A percentile compares a stretch with the other conserved stretches of the same genome.
These are phyloP conservation scores for Lytechinus pictus DNA, from an alignment of 35 echinoderm and acorn worm species.

Conservation along the genomic window DNA sequence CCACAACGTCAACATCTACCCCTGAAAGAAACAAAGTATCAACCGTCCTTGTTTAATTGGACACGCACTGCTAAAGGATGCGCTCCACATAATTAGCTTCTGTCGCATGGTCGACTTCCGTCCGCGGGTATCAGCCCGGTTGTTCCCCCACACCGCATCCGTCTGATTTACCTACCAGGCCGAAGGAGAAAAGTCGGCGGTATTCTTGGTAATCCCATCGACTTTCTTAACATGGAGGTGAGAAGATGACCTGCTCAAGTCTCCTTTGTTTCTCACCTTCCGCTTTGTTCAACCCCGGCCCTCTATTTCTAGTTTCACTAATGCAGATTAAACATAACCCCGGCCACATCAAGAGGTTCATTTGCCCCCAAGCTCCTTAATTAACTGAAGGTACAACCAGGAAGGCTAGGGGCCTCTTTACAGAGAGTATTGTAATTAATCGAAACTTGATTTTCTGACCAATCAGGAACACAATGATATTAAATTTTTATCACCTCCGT, in stretches of 20 bases:
- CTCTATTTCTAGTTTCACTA: neutral
- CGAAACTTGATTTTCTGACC: too few relatives aligned
- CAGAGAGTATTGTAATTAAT: too few relatives aligned
- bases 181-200: neutral
- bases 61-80: neutral
- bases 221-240: neutral
- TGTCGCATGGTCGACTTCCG: neutral
- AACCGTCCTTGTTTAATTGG: neutral
- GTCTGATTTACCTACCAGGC: neutral
- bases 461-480: too few relatives aligned
- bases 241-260: neutral
- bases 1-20: too few relatives aligned
- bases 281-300: neutral
- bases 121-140: too few relatives aligned
- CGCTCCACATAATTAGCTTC: neutral
- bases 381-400: too few relatives aligned
- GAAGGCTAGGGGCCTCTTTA: too few relatives aligned
- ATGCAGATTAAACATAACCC: neutral
- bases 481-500: too few relatives aligned
- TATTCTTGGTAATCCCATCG: neutral
- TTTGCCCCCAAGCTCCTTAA: too few relatives aligned
- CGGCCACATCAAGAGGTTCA: too few relatives aligned
- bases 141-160: neutral
- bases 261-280: neutral
- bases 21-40: neutral